Evolutionary conservation across 2,888 invertebrate genomes (phyloP).

Genomic region (Anticlea derivata): DNA sequence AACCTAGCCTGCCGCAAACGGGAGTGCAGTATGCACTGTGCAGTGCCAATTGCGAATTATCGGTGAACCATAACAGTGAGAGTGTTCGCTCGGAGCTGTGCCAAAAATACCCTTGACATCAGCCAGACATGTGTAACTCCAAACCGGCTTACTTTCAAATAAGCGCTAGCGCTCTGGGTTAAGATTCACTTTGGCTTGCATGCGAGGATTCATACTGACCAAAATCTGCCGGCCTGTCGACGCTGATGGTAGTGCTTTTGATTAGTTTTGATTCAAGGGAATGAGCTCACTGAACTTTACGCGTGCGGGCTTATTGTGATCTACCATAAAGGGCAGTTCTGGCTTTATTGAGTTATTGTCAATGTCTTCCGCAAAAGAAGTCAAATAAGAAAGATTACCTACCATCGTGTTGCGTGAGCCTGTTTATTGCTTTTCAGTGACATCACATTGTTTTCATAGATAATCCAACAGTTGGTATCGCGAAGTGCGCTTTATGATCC

Average conservation of each 20-base stretch:
- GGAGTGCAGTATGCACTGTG: constrained; percentile 18
- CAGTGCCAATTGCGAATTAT: constrained; percentile 37
- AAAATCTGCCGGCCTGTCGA: constrained; percentile 28
- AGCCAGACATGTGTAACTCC: constrained; percentile 40
- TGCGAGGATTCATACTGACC: not conserved
- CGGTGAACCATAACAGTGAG: constrained; percentile 58
- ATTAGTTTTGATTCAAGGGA: no score
- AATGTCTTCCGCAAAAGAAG: no score
- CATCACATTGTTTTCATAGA: constrained; percentile 10
- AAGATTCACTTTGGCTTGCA: constrained; percentile 6
- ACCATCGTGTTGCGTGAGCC: no score
- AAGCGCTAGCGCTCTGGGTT: not conserved
- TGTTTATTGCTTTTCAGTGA: constrained; percentile 29
- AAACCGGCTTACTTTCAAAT: not conserved
- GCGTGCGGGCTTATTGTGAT: no score
- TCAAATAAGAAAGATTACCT: no score
- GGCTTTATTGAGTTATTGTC: no score
- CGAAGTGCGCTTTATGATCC: constrained; percentile 68
- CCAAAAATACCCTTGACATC: constrained; percentile 76
- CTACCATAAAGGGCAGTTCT: no score
- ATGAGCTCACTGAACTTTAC: no score
- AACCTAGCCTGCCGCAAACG: constrained; percentile 8
- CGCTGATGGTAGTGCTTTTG: constrained; percentile 14
- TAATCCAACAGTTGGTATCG: not conserved
- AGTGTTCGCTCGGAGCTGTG: constrained; percentile 57